A percentile compares a stretch with the other conserved stretches of the same genome.
phyloP scores from a whole-genome alignment of 2,797 vertebrate species.

The Schizothorax lantsangensis region DNA sequence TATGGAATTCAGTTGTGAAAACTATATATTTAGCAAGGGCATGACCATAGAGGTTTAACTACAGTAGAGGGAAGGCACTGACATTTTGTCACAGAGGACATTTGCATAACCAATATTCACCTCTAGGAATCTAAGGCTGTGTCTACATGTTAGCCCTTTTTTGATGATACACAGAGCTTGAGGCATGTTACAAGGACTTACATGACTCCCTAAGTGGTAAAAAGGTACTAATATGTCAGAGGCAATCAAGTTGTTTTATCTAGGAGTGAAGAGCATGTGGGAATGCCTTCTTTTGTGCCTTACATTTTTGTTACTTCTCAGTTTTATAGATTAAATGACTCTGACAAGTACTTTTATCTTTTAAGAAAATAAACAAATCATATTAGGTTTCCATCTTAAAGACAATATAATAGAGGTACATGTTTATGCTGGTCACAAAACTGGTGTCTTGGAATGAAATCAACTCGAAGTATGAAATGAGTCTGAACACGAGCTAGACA shows the following conservation, averaged over 20 bases:
- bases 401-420: slow-evolving; percentile 2
- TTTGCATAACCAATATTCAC: slow-evolving; percentile 1
- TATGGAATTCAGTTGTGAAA: slow-evolving; percentile 23
- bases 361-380: not conserved
- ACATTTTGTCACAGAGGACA: not conserved
- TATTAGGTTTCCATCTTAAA: slow-evolving; percentile 5
- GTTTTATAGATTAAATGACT: not conserved
- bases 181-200: not conserved
- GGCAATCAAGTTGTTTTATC: slow-evolving; percentile 15
- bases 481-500: slow-evolving; percentile 9
- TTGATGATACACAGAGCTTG: not conserved
- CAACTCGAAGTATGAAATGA: not conserved
- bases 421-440: not conserved
- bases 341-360: slow-evolving; percentile 5
- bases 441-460: not conserved
- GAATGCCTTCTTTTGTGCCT: slow-evolving; percentile 32
- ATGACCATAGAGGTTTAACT: not conserved
- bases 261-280: slow-evolving; percentile 3
- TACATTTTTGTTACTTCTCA: slow-evolving; percentile 24
- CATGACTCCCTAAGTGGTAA: not conserved
- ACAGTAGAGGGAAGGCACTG: slow-evolving; percentile 1
- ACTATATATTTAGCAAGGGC: slow-evolving; percentile 1
- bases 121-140: slow-evolving; percentile 28
- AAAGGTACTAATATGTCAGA: slow-evolving; percentile 10
- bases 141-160: not conserved